phyloP scores from a whole-genome alignment of 2,113 vertebrate genomes.

The Cryptotis parvus region DNA sequence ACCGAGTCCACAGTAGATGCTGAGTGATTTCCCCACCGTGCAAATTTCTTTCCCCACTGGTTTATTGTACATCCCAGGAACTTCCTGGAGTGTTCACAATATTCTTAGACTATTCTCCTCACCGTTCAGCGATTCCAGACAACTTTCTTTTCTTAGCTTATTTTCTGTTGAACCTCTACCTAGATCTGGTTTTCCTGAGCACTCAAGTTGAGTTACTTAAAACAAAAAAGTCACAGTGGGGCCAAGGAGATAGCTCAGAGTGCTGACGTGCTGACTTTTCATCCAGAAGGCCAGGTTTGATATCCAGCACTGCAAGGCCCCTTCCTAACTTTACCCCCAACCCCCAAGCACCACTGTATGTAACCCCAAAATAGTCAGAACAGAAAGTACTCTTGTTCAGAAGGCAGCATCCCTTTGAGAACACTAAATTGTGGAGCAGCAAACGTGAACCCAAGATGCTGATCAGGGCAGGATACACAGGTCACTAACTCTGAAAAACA shows the following conservation, averaged over 20 bases:
- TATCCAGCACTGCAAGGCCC: too few species aligned
- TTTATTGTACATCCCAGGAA: slow-evolving; percentile 10
- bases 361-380: not conserved
- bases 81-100: slow-evolving; percentile 54
- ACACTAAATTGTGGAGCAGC: not conserved
- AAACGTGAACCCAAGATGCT: not conserved
- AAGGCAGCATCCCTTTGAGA: not conserved
- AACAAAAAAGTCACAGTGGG: too few species aligned
- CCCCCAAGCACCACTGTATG: too few species aligned
- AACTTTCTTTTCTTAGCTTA: slow-evolving; percentile 39
- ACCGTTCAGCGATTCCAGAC: slow-evolving; percentile 11
- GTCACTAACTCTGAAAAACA: not conserved
- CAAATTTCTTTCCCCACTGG: slow-evolving; percentile 7
- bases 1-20: not conserved
- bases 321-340: too few species aligned
- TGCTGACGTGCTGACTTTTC: too few species aligned
- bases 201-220: too few species aligned
- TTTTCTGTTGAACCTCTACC: not conserved
- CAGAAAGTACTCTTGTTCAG: not conserved
- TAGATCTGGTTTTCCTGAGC: slow-evolving; percentile 10
- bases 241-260: too few species aligned
- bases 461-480: not conserved
- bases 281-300: too few species aligned
- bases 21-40: slow-evolving; percentile 30
- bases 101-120: slow-evolving; percentile 45